Evolutionary conservation across 1,140 invertebrate species (phyloP).

Genomic region (Tribolium castaneum): DNA sequence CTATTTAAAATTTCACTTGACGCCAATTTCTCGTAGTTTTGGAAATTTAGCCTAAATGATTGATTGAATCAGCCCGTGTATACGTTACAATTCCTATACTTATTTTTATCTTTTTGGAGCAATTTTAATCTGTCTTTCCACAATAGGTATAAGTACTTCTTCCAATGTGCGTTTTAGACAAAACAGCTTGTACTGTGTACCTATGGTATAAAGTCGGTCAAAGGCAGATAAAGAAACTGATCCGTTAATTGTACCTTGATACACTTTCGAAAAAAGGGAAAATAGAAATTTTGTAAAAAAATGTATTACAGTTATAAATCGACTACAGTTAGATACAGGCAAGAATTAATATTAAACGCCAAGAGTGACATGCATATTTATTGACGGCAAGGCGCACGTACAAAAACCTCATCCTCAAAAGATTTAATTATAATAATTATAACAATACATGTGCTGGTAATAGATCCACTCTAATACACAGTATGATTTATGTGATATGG

Average conservation of each 20-base stretch:
- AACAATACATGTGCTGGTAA: slow-evolving; percentile 35
- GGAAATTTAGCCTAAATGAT: too few relatives aligned
- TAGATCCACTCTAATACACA: slow-evolving; percentile 33
- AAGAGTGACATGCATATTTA: slow-evolving; percentile 26
- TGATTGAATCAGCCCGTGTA: too few relatives aligned
- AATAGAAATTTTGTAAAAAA: neutral
- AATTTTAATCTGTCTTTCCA: too few relatives aligned
- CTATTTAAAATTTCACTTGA: too few relatives aligned
- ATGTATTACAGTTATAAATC: neutral
- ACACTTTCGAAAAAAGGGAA: neutral
- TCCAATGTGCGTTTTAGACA: too few relatives aligned
- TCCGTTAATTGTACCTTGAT: slow-evolving; percentile 1
- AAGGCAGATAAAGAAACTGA: neutral
- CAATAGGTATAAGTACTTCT: too few relatives aligned
- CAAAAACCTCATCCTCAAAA: slow-evolving; percentile 27
- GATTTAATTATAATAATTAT: slow-evolving; percentile 42
- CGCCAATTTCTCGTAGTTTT: too few relatives aligned
- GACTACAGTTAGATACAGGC: neutral
- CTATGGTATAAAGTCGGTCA: too few relatives aligned
- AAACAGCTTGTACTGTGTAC: too few relatives aligned
- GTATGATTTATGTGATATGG: slow-evolving; percentile 32
- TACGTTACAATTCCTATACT: too few relatives aligned
- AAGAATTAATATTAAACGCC: neutral
- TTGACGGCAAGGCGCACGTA: neutral
- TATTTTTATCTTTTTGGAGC: too few relatives aligned